Conservation (phyloP, 2,888 invertebrate species). For the Latheticus oryzae region DNA sequence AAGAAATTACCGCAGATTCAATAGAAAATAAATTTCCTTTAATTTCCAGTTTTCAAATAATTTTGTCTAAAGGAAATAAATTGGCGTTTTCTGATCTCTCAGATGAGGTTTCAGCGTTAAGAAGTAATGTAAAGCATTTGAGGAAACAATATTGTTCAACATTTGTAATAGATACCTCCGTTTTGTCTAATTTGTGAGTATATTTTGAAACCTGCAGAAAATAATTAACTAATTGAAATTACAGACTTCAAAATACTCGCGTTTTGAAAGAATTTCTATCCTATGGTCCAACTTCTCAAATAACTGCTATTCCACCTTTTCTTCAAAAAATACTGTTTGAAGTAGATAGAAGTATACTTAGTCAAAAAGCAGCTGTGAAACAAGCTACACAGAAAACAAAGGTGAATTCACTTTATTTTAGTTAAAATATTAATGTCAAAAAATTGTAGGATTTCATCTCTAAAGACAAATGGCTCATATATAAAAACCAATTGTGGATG, state of each 20-base stretch:
- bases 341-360: slow-evolving; percentile 48
- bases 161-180: too few species aligned
- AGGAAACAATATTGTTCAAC: too few species aligned
- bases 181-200: neutral
- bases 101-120: neutral
- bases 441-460: slow-evolving; percentile 2
- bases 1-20: slow-evolving; percentile 3
- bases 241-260: slow-evolving; percentile 45
- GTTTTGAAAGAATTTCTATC: slow-evolving; percentile 45
- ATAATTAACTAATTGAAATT: slow-evolving; percentile 36
- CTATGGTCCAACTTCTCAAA: slow-evolving; percentile 50
- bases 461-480: slow-evolving; percentile 52
- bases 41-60: slow-evolving; percentile 17
- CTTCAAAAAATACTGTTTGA: slow-evolving; percentile 46
- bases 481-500: slow-evolving; percentile 54
- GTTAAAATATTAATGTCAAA: too few species aligned
- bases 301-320: slow-evolving; percentile 49
- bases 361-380: slow-evolving; percentile 44
- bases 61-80: slow-evolving; percentile 37
- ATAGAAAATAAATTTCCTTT: slow-evolving; percentile 43
- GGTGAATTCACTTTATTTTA: too few species aligned
- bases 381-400: slow-evolving; percentile 35
- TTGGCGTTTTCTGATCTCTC: too few species aligned
- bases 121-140: neutral
- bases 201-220: neutral